Base-by-base conservation (phyloP, 1,140 invertebrate species). In the Drosophila saltans region DNA sequence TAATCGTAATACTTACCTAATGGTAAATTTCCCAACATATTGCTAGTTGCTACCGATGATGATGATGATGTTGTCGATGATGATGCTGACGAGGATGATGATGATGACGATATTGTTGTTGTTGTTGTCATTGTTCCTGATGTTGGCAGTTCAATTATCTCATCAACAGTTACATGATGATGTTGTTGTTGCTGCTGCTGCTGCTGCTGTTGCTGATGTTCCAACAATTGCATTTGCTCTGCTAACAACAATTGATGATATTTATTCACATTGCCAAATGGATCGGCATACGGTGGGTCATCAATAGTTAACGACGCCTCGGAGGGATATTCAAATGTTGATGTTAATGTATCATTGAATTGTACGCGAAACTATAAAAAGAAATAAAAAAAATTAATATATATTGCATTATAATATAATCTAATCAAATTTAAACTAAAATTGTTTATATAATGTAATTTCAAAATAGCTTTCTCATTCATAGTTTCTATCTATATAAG, bases 321-420 rank as follows among this genome's bases (percentile, higher is more conserved):
- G 69, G 96, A 97, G 48, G 97, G 97, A 92, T 98, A 98, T 92
- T 97, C 96, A 93, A 96, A 97, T 41, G 96, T 96, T 64, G 95
- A 94, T 58, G 96, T 97, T 30, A 96, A 95, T 41, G 94, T 94
- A 90, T 97, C 97, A 89, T 97, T 95, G 92, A 98, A 97, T 74
- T 96, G 95, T 86, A 98, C 96, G 91, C 95, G 96, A 90, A 97
- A 93, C 96, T 97, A 94, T 58, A 65, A 30, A 57, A 66, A 61
- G 61, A 2, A 52, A 11, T 43, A 61, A 36, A 21, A 33, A 52
- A 43, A 33, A 48, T 40, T 11, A 2, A 40, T 40, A 11, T 40
- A 6, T 36, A 36, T 30, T 30, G 2, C 28, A 16, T 16, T 16
- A 16, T 16, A 16, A 16, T 16, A 16, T 16, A 16, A 16, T 16